phyloP scores from a whole-genome alignment of 2,888 invertebrate genomes.

The Opisthograptis luteolata region DNA sequence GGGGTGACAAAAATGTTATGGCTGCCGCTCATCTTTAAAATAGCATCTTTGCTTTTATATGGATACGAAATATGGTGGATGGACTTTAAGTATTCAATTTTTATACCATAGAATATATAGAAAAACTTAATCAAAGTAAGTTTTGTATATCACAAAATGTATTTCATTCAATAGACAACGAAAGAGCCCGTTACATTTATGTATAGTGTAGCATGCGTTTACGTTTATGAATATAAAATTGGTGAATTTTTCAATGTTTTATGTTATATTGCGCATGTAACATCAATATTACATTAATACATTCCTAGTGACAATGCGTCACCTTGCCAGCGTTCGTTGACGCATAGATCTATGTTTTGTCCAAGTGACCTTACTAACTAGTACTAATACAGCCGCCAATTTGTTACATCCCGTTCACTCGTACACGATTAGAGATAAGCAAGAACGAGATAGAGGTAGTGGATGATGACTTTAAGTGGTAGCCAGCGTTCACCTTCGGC shows the following conservation, averaged over 20 bases:
- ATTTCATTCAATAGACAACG: constrained; percentile 15
- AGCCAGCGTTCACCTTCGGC: constrained; percentile 72
- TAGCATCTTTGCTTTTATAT: too few species aligned
- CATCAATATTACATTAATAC: constrained; percentile 72
- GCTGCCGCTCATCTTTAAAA: too few species aligned
- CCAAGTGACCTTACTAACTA: constrained; percentile 79
- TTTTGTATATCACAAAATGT: too few species aligned
- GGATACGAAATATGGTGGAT: too few species aligned
- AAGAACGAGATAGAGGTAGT: constrained; percentile 61
- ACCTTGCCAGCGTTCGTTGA: constrained; percentile 83
- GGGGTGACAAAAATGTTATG: too few species aligned
- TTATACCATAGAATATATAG: too few species aligned
- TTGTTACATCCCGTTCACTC: constrained; percentile 68
- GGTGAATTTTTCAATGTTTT: constrained; percentile 49
- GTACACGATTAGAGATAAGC: constrained; percentile 45
- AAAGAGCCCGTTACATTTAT: constrained; percentile 53
- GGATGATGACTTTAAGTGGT: constrained; percentile 63
- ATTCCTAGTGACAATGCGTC: constrained; percentile 78
- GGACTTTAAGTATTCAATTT: too few species aligned
- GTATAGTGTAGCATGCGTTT: too few species aligned
- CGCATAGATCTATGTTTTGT: constrained; percentile 82
- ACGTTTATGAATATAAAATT: constrained; percentile 51
- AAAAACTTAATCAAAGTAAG: too few species aligned
- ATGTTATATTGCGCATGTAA: constrained; percentile 49
- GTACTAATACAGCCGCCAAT: constrained; percentile 70